phyloP scores from a whole-genome alignment of 2,888 invertebrate genomes.

The Trissonchulus latispiculum region DNA sequence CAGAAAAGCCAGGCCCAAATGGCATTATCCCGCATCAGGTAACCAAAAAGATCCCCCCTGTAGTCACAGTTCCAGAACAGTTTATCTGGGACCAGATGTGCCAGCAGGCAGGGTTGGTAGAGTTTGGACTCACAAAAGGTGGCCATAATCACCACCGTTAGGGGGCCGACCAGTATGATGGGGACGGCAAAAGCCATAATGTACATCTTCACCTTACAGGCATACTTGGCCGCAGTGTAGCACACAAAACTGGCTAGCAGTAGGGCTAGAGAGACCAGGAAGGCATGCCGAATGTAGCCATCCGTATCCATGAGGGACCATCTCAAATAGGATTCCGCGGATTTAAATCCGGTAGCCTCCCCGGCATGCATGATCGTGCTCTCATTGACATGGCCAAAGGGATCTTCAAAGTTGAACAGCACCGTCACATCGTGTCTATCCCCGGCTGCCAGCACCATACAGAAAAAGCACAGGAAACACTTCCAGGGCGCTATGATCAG shows the following conservation, averaged over 20 bases:
- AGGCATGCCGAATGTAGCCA: not conserved
- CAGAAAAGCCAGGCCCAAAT: conserved; percentile 22
- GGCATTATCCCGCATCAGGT: not conserved
- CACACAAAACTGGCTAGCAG: conserved; percentile 36
- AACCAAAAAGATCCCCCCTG: not conserved
- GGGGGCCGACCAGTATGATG: conserved; percentile 76
- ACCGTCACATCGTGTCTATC: not conserved
- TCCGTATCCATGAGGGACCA: not conserved
- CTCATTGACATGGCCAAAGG: not conserved
- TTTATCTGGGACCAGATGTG: conserved; percentile 3
- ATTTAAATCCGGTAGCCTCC: not conserved
- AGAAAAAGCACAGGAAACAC: conserved; percentile 13
- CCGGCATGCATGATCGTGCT: not conserved
- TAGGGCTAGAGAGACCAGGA: not conserved
- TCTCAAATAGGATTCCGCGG: not conserved
- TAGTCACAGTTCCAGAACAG: conserved; percentile 24
- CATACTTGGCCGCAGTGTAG: conserved; percentile 46
- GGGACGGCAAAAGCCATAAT: conserved; percentile 92
- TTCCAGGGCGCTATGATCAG: conserved; percentile 19
- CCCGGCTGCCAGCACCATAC: conserved; percentile 21
- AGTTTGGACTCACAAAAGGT: conserved; percentile 45
- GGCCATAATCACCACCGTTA: conserved; percentile 72
- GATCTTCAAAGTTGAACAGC: conserved; percentile 11
- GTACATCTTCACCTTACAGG: conserved; percentile 57
- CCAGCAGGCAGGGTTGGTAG: conserved; percentile 12